phyloP scores from a whole-genome alignment of 2,888 invertebrate genomes.

The Phorcus lineatus region DNA sequence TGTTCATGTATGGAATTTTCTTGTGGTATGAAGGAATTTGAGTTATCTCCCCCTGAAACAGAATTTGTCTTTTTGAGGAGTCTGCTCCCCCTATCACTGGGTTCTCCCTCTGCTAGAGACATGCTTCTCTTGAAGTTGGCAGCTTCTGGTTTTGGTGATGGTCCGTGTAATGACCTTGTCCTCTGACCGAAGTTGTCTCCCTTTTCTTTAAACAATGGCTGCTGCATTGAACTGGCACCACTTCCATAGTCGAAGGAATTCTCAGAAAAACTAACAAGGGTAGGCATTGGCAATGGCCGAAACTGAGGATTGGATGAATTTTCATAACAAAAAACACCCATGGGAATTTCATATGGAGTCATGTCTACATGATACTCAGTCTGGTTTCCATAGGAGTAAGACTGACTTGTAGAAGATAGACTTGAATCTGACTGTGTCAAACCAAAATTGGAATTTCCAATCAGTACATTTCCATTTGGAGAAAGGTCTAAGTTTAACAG shows the following conservation, averaged over 20 bases:
- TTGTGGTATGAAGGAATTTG: not conserved
- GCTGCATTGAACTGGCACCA: not conserved
- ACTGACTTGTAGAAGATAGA: slow-evolving; percentile 84
- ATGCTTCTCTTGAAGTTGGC: not conserved
- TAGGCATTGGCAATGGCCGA: not conserved
- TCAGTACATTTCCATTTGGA: not conserved
- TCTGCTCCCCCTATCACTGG: not conserved
- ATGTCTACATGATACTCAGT: slow-evolving; percentile 78
- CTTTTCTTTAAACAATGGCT: not conserved
- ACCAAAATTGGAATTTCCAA: slow-evolving; percentile 75
- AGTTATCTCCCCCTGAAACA: not conserved
- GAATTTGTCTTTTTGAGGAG: not conserved
- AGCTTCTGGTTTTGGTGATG: too few species aligned
- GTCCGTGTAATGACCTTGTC: too few species aligned
- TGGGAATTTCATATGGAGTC: not conserved
- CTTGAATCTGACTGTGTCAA: slow-evolving; percentile 89
- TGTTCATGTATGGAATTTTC: not conserved
- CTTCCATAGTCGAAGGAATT: slow-evolving; percentile 14
- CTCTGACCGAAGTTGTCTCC: not conserved
- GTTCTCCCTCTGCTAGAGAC: not conserved
- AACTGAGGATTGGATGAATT: not conserved
- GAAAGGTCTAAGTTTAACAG: not conserved
- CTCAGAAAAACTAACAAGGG: not conserved
- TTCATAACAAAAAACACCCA: not conserved
- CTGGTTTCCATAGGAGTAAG: slow-evolving; percentile 87